Percentiles rank a stretch among this genome's conserved stretches.
phyloP scores from a whole-genome alignment of 2,888 invertebrate genomes.

The Phaedon cochleariae region DNA sequence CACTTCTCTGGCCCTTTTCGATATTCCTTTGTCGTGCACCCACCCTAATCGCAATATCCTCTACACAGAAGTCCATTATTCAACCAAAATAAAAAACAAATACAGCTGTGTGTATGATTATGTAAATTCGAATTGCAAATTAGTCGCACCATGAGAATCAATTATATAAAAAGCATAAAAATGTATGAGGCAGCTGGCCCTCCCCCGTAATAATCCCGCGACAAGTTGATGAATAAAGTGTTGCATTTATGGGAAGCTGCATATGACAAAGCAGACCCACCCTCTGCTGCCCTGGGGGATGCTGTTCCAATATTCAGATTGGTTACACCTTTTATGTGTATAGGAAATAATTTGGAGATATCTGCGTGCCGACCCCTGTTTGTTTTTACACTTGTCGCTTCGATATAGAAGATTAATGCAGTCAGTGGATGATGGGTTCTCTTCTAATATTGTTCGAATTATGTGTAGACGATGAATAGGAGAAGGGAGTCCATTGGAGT shows the following conservation, averaged over 20 bases:
- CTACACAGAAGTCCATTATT: conserved; percentile 31
- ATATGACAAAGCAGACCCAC: conserved; percentile 57
- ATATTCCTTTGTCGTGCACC: neutral
- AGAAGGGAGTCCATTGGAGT: conserved; percentile 3
- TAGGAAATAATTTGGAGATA: conserved; percentile 62
- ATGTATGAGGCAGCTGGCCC: conserved; percentile 60
- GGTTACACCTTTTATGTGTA: conserved; percentile 64
- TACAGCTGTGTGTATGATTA: conserved; percentile 47
- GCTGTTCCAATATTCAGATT: conserved; percentile 63
- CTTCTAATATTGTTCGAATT: conserved; percentile 49
- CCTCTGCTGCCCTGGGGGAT: conserved; percentile 31
- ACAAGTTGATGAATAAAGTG: conserved; percentile 61
- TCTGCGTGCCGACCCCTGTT: conserved; percentile 59
- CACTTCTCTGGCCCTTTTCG: neutral
- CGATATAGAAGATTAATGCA: conserved; percentile 58
- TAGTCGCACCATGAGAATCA: conserved; percentile 52
- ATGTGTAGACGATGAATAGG: neutral
- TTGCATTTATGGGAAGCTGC: conserved; percentile 61
- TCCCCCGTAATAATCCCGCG: conserved; percentile 60
- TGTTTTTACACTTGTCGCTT: conserved; percentile 63
- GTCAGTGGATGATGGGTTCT: conserved; percentile 41
- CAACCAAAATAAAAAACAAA: conserved; percentile 43
- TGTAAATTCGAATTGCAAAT: conserved; percentile 51
- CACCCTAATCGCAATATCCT: conserved; percentile 18
- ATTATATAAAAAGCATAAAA: conserved; percentile 59